Conservation (phyloP, 2,797 vertebrate genomes). For the Graptemys geographica region DNA sequence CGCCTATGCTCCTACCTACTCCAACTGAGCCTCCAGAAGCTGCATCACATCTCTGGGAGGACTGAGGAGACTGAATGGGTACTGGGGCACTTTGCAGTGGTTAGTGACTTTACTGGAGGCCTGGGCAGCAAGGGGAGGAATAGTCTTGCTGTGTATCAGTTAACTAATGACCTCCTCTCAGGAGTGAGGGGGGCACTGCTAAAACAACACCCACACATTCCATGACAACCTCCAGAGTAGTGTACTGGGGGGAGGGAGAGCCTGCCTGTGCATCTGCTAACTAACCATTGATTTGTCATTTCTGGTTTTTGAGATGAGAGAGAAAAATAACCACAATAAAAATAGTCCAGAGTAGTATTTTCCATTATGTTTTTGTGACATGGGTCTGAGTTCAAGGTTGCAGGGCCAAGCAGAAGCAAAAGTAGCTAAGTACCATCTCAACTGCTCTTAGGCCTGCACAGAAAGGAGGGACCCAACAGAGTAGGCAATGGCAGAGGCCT, state of each 20-base stretch:
- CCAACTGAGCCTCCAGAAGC: background rate
- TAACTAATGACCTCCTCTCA: background rate
- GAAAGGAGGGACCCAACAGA: background rate
- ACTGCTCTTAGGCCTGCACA: background rate
- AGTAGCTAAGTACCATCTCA: background rate
- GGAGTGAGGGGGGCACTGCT: background rate
- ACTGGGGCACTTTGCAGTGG: background rate
- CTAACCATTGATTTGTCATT: fast-evolving
- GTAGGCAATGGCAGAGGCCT: background rate
- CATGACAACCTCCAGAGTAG: background rate
- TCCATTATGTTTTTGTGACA: background rate
- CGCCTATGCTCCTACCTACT: background rate
- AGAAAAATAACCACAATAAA: too few species aligned
- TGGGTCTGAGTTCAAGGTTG: background rate
- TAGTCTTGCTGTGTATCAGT: background rate
- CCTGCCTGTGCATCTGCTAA: background rate
- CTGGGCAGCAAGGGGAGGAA: background rate
- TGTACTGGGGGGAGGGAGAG: background rate
- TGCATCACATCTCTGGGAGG: background rate
- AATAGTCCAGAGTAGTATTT: background rate
- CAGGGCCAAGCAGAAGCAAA: background rate
- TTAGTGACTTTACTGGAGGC: background rate
- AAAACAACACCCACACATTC: background rate
- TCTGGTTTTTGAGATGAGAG: background rate
- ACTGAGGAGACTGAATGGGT: background rate